Evolutionary conservation across 2,888 invertebrate genomes (phyloP).

Genomic region (Spodoptera exigua): DNA sequence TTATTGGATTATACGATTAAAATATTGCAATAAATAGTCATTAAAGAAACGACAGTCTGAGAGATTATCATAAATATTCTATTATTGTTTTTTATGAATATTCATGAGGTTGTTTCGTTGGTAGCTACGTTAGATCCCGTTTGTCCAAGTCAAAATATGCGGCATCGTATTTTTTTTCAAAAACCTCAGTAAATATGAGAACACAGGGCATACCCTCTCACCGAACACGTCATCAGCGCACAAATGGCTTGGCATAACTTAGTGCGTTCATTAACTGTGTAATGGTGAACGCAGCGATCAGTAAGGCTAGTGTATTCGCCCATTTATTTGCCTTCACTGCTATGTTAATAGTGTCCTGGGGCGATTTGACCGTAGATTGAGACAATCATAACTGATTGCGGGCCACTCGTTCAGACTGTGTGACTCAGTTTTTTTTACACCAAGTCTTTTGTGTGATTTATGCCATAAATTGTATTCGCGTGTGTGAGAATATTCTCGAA

Average conservation of each 20-base stretch:
- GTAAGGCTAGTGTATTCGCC: constrained; percentile 56
- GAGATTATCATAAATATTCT: too few species aligned
- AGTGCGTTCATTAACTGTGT: constrained; percentile 43
- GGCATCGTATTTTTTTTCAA: too few species aligned
- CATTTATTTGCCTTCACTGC: constrained; percentile 66
- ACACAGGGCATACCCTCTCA: constrained; percentile 12
- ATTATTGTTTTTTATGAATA: too few species aligned
- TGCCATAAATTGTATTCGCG: constrained; percentile 73
- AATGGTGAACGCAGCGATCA: constrained; percentile 45
- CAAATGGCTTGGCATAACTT: constrained; percentile 45
- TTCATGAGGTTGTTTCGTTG: too few species aligned
- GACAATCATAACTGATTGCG: constrained; percentile 83
- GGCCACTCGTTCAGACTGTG: constrained; percentile 73
- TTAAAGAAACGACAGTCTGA: neutral
- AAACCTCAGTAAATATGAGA: neutral
- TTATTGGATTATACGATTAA: too few species aligned
- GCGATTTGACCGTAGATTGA: constrained; percentile 73
- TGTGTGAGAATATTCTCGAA: constrained; percentile 55
- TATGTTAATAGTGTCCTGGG: constrained; percentile 81
- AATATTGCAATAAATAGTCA: neutral
- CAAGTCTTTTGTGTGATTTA: constrained; percentile 68
- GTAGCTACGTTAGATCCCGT: too few species aligned
- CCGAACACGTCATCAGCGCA: constrained; percentile 30
- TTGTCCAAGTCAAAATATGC: too few species aligned
- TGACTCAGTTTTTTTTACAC: constrained; percentile 57